Base-by-base conservation (phyloP, 30 jellyfish, hydroid and myxozoan species). In the Rhopilema esculentum region DNA sequence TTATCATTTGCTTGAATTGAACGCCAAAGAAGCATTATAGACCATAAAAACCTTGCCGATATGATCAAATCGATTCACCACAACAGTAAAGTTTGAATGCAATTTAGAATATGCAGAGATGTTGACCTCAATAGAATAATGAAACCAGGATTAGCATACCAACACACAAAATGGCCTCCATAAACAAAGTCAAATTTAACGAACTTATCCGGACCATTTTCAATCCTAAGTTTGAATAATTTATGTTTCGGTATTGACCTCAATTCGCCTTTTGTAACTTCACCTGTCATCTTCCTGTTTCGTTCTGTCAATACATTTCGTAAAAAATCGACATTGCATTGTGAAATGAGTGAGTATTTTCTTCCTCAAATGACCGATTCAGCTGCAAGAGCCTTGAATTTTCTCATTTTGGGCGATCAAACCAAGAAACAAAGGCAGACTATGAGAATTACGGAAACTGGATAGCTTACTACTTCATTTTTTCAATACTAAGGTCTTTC, bases 101-200 rank as follows among this genome's bases (percentile, higher is more conserved):
- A 9, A 77, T 77, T 77, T 22, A 53, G 62, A 50, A 61, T 0
- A 77, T 77, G 28, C 27, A 21, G 52, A 52, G 19, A 53, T 52
- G 76, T 50, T 24, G 76, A 77, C 87, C 87, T 24, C 76, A 51
- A 53, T 23, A 50, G 0, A 23, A 22, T 77, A 77, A 77, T 77
- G 40, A 64, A 32, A 25, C 61, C 22, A 32, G 63, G 87, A 77
- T 62, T 78, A 78, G 78, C 79, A 40, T 40, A 33, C 69, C 84
- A 30, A 20, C 27, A n/a, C 84, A 29, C 6, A 73, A 33, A 70
- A 23, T 67, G 84, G 84, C 51, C 69, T 32, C 51, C 50, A 61
- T 33, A 73, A 18, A 32, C 84, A 33, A 12, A 40, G 57, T 40
- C 12, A 12, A 40, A 40, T 73, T 31, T 30, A 17, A 26, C 69